phyloP scores from a whole-genome alignment of 2,797 vertebrate genomes.

The Leptatherina wallacei region DNA sequence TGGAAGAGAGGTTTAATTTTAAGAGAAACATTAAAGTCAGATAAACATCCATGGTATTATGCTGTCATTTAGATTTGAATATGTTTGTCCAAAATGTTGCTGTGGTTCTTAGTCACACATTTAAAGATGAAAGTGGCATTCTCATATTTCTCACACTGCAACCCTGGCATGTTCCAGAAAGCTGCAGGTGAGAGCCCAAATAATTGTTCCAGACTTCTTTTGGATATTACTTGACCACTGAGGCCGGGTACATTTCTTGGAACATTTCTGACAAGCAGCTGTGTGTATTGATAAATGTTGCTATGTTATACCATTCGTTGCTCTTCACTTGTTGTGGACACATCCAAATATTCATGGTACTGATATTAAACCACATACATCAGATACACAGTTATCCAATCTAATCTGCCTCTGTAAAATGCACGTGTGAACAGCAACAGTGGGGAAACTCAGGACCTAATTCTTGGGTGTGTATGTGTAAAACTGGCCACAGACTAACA shows the following conservation, averaged over 20 bases:
- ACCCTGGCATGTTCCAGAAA: background rate
- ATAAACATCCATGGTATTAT: background rate
- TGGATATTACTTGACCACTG: background rate
- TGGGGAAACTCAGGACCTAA: background rate
- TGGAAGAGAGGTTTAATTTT: background rate
- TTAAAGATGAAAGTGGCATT: background rate
- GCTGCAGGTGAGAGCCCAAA: background rate
- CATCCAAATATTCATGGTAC: background rate
- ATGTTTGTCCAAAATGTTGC: background rate
- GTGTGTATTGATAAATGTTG: background rate
- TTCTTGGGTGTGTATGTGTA: background rate
- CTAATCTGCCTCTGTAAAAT: conserved; percentile 4
- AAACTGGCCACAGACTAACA: background rate
- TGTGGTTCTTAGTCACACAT: background rate
- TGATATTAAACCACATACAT: background rate
- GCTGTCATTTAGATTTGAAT: background rate
- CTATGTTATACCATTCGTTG: background rate
- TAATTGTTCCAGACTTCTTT: background rate
- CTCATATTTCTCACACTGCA: background rate
- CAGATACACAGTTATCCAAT: conserved; percentile 1
- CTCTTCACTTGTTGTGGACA: background rate
- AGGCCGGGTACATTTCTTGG: background rate
- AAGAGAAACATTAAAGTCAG: background rate
- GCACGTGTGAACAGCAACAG: background rate
- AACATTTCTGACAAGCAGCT: background rate